Evolutionary conservation across 2,113 vertebrate species (phyloP).

Genomic region (Oenanthe oenanthe): DNA sequence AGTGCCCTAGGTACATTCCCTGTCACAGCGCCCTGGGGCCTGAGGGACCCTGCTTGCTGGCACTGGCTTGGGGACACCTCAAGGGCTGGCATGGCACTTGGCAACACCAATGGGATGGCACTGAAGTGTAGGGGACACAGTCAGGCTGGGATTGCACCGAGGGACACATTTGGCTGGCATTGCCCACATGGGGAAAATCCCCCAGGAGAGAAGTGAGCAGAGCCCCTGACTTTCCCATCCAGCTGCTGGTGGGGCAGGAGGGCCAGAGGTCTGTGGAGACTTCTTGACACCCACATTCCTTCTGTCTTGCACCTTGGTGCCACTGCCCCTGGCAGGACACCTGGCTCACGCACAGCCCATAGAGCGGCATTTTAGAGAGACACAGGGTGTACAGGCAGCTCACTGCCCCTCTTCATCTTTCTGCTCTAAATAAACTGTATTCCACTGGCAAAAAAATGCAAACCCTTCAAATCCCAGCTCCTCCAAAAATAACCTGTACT

Average conservation of each 20-base stretch:
- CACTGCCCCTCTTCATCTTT: neutral
- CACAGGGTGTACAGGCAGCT: rapidly evolving
- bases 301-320: neutral
- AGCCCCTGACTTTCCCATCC: neutral
- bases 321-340: neutral
- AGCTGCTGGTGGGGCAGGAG: neutral
- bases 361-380: neutral
- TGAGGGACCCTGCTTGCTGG: neutral
- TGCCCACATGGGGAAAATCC: neutral
- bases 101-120: too few relatives aligned
- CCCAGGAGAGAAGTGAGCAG: neutral
- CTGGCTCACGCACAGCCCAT: neutral
- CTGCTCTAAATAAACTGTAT: constrained; percentile 42
- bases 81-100: neutral
- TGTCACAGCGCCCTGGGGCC: neutral
- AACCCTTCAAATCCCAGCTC: constrained; percentile 27
- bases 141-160: neutral
- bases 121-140: neutral
- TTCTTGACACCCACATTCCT: neutral
- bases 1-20: neutral
- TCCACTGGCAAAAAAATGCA: constrained; percentile 37
- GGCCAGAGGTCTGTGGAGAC: neutral
- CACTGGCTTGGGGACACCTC: neutral
- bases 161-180: neutral
- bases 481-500: constrained; percentile 45